Evolutionary conservation across 2,113 vertebrate species (phyloP).

Genomic region (Eurypyga helias): DNA sequence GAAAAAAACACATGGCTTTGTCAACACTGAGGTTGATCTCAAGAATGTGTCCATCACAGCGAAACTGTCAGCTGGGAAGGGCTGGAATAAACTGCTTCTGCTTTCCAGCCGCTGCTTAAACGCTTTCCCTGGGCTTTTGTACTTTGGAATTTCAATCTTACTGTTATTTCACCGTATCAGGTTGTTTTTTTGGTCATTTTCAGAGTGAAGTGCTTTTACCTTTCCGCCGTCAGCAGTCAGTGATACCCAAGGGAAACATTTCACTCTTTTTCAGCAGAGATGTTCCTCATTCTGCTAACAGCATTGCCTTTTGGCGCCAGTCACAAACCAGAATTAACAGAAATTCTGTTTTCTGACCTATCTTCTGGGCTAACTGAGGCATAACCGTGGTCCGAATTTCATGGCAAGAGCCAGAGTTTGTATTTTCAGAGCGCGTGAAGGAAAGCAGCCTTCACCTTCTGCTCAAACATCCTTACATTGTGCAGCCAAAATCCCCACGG

Average conservation of each 20-base stretch:
- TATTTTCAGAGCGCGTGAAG: not conserved
- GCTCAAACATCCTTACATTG: not conserved
- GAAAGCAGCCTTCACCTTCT: not conserved
- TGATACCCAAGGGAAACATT: not conserved
- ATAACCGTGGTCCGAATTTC: not conserved
- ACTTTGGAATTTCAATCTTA: not conserved
- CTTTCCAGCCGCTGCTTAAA: not conserved
- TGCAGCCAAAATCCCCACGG: not conserved
- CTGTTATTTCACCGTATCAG: not conserved
- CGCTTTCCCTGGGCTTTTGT: not conserved
- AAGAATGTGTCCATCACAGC: not conserved
- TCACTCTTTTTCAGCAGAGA: not conserved
- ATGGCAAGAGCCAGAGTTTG: not conserved
- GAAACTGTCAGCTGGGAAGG: slow-evolving; percentile 14
- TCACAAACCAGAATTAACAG: not conserved
- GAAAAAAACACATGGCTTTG: not conserved
- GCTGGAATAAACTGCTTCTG: not conserved
- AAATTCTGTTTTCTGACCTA: not conserved
- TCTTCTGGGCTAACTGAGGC: not conserved
- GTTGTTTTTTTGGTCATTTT: not conserved
- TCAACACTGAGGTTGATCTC: not conserved
- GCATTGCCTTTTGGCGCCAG: not conserved
- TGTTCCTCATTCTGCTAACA: not conserved
- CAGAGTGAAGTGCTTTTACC: not conserved
- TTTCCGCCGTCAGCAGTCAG: not conserved